Conservation (phyloP, 2,797 vertebrate species). For the Rhincodon typus region DNA sequence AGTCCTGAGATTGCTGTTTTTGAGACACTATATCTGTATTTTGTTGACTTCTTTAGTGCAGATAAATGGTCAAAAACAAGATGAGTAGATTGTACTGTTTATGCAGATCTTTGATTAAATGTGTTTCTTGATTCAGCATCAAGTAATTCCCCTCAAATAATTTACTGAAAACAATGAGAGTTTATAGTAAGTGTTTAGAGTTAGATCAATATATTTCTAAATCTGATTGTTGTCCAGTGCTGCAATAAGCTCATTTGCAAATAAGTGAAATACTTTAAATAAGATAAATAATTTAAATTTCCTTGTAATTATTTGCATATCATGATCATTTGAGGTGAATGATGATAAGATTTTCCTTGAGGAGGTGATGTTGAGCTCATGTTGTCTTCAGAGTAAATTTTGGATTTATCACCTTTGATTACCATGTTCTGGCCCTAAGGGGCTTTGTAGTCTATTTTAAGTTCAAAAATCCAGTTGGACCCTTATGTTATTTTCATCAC, state of each 20-base stretch:
- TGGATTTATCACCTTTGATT: background rate
- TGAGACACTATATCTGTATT: background rate
- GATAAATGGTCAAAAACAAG: background rate
- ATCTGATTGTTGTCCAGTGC: background rate
- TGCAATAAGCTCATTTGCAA: background rate
- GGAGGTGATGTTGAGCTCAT: background rate
- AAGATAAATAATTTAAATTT: background rate
- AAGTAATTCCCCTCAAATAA: background rate
- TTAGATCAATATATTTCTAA: background rate
- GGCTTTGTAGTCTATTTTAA: background rate
- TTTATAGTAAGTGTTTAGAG: background rate
- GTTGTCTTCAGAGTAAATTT: background rate
- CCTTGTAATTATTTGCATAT: background rate
- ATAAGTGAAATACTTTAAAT: background rate
- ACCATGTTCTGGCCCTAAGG: background rate
- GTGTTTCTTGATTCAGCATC: background rate
- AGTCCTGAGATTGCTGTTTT: too few relatives aligned
- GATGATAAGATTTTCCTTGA: background rate
- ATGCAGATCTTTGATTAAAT: background rate
- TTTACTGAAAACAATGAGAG: background rate
- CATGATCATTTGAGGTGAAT: background rate
- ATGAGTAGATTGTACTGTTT: too few relatives aligned
- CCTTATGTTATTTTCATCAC: background rate
- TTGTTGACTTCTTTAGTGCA: background rate
- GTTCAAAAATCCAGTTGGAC: background rate